A percentile compares a stretch with the other conserved stretches of the same genome.
Evolutionary conservation across 2,888 invertebrate species (phyloP).

Genomic region (Marasmarcha lunaedactyla): DNA sequence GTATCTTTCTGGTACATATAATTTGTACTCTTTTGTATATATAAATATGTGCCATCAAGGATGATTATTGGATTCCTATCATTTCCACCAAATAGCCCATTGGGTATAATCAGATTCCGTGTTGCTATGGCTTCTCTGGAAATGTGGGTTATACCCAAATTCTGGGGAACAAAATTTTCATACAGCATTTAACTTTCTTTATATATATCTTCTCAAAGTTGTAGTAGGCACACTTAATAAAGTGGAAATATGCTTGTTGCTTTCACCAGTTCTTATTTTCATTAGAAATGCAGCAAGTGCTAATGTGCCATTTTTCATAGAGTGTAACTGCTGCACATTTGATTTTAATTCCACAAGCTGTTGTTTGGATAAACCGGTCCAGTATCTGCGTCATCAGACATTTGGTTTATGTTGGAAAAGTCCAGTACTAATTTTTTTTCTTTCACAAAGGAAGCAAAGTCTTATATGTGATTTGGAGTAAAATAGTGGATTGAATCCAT

Average conservation of each 20-base stretch:
- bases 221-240: background rate
- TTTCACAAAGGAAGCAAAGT: slow-evolving; percentile 11
- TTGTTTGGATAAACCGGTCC: background rate
- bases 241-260: background rate
- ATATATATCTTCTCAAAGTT: background rate
- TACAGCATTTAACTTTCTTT: background rate
- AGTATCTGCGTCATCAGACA: background rate
- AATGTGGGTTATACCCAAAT: background rate
- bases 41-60: background rate
- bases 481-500: background rate
- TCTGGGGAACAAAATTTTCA: background rate
- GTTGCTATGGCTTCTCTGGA: background rate
- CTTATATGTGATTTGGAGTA: slow-evolving; percentile 12
- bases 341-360: background rate
- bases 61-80: background rate
- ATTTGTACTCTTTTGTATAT: background rate
- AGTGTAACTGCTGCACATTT: background rate
- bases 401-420: background rate
- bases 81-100: background rate
- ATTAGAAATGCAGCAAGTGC: slow-evolving; percentile 1
- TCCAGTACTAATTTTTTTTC: slow-evolving; percentile 1
- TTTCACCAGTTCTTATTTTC: background rate
- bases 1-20: background rate
- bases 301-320: background rate
- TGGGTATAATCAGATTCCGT: too few relatives aligned